Evolutionary conservation across 1,140 invertebrate genomes (phyloP), one percentile per base, ranked within the genome.

Genomic region (Asbolus verrucosus): DNA sequence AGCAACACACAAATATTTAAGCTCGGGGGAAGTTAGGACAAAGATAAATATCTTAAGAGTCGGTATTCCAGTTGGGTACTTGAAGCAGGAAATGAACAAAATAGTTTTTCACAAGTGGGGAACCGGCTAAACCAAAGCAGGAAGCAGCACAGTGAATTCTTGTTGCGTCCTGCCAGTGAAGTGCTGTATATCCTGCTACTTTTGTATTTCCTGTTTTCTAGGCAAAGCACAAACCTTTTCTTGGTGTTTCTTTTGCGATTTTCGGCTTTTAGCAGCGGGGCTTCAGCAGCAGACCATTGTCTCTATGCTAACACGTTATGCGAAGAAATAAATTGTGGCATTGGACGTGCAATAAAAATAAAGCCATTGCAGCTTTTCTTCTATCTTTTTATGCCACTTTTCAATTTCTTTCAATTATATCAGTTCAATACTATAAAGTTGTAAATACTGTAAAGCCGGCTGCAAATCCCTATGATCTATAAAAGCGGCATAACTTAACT

Each of bases 161-260:
- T 54, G 46, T 54, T 54, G 46, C 46, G 46, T 54, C 46, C 46
- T 54, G 46, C 21, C 9, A 54, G 46, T 54, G 46, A 54, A 54
- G 46, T 54, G 46, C 18, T 54, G 46, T 54, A 54, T 54, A 54
- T 54, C 46, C 46, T 54, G 46, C 46, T 54, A 54, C 46, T 54
- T 54, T 54, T 54, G 46, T 54, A 54, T 54, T 54, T 54, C 46
- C 46, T 54, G 46, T 54, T 54, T 46, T 54, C 46, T 54, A 54
- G 21, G 46, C 46, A 54, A 54, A 54, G 46, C 46, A 54, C 46
- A 14, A n/a, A 27, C 46, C 8, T 27, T 27, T 27, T 54, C 21
- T 24, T 54, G 46, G 46, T 54, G 19, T 54, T 54, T 54, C 46
- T 54, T 54, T 36, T 50, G 21, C 43, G 46, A 54, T 54, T 54